Evolutionary conservation across 2,113 vertebrate species (phyloP).

Genomic region (Corapipo altera): DNA sequence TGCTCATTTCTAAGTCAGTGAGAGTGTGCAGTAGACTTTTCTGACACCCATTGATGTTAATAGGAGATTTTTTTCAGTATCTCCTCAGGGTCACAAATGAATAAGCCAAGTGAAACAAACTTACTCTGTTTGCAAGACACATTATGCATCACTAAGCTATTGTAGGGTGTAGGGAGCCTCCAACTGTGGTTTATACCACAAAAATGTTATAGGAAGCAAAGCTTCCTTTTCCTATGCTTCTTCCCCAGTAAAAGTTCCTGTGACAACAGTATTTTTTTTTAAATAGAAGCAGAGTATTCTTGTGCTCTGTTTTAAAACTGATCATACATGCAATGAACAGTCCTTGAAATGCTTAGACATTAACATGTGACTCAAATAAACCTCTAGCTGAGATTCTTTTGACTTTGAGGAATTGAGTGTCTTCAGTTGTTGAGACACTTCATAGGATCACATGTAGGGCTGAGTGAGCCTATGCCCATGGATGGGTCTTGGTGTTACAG

Average conservation of each 20-base stretch:
- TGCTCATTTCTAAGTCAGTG: neutral
- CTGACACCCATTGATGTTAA: neutral
- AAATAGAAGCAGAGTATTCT: neutral
- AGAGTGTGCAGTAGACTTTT: neutral
- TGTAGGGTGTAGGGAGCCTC: neutral
- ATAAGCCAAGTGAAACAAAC: neutral
- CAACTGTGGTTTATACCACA: neutral
- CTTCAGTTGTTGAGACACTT: neutral
- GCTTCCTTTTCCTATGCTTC: neutral
- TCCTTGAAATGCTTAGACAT: neutral
- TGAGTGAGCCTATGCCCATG: neutral
- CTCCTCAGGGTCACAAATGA: neutral
- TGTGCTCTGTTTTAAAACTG: neutral
- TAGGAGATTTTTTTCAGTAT: neutral
- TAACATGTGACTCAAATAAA: neutral
- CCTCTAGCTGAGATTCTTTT: neutral
- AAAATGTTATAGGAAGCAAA: neutral
- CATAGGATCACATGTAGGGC: neutral
- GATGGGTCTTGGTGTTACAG: neutral
- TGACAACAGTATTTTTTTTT: neutral
- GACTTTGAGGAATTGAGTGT: neutral
- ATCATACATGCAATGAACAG: neutral
- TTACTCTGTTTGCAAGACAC: neutral
- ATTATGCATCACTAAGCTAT: neutral
- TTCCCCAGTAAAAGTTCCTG: neutral